Evolutionary conservation across 1,140 invertebrate genomes (phyloP), one percentile per base, ranked within the genome.

Genomic region (Teleopsis dalmanni): DNA sequence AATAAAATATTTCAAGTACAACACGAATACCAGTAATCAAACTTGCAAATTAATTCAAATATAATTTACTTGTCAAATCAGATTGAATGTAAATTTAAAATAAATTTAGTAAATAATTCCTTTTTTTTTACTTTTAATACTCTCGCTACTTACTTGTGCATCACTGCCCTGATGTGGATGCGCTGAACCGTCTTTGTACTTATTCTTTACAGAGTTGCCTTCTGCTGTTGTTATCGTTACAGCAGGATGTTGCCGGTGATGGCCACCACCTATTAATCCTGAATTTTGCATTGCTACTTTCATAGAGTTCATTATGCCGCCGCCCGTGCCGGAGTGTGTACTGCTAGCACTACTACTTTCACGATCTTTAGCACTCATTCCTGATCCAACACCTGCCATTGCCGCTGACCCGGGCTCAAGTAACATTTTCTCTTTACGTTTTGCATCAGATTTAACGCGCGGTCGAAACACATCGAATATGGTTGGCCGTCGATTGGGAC

Each of bases 381-480:
- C n/a, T n/a, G n/a, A n/a, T n/a, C n/a, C n/a, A n/a, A n/a, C n/a
- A 21, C 3, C 46, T 9, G 36, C 36, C 1, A 37, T 41, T 6
- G 56, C 60, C 25, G 62, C 63, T 11, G 62, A 67, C 2, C 58
- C 55, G 36, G 62, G 58, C 38, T 59, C 41, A 21, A 66, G 33
- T 31, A 63, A 56, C 27, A 58, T 59, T 22, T 67, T 59, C 81
- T 71, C 85, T 81, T 72, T 77, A 76, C 52, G 74, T 59, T 72
- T 80, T 73, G 57, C 78, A 72, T 91, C 88, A 3, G 81, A 91
- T 73, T 85, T 92, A 56, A 80, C 87, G 51, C 82, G 78, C 33
- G 79, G 88, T 60, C 87, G 79, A 65, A 94, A 92, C 14, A 86
- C 85, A 65, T 94, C 90, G 57, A 94, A 85, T 47, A 94, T 76